Evolutionary conservation across 2,797 vertebrate genomes (phyloP), one percentile per base, ranked within the genome.

Genomic region (Distichodus sexfasciatus): DNA sequence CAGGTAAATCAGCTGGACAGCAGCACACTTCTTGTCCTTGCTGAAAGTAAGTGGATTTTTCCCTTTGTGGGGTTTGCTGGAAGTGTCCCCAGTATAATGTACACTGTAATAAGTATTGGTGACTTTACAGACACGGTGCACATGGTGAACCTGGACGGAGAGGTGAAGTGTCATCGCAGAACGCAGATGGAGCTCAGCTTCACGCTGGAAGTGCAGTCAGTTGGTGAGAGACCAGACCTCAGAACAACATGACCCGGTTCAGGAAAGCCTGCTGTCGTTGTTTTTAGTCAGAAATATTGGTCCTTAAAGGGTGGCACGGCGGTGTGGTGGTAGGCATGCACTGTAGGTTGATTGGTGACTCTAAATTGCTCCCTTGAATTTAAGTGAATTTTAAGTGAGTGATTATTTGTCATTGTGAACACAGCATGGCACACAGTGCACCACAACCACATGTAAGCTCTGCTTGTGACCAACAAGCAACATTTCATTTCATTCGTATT

Each of bases 1-100:
- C 94, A 96, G 74, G 88, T 96, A 46, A 91, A 83, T 74, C 94
- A 95, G 81, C 33, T 95, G 62, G 92, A 93, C 69, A 82, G 72
- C 2, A 89, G 81, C 83, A 88, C 89, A 1, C 85, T 95, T 62
- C 87, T 96, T 62, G 88, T 96, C 66, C 90, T 94, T 59, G 73
- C 93, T 76, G 89, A 94, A 3, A 90, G 94, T 96, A 87, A 92
- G 89, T 85, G 17, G 60, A 59, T 1, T 17, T 43, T 40, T 31
- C 15, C n/a, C n/a, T n/a, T n/a, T n/a, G n/a, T n/a, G n/a, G n/a
- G n/a, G n/a, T n/a, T n/a, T n/a, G n/a, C n/a, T n/a, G 11, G 40
- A 41, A n/a, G 11, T n/a, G 40, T 41, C 3, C 3, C 5, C 17
- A 4, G 31, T 33, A 33, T 9, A 4, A 9, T 33, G 9, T 33